Percentiles rank a stretch among this genome's conserved stretches.
Conservation (phyloP, 2,888 invertebrate genomes). For the Drosophila borborema region DNA sequence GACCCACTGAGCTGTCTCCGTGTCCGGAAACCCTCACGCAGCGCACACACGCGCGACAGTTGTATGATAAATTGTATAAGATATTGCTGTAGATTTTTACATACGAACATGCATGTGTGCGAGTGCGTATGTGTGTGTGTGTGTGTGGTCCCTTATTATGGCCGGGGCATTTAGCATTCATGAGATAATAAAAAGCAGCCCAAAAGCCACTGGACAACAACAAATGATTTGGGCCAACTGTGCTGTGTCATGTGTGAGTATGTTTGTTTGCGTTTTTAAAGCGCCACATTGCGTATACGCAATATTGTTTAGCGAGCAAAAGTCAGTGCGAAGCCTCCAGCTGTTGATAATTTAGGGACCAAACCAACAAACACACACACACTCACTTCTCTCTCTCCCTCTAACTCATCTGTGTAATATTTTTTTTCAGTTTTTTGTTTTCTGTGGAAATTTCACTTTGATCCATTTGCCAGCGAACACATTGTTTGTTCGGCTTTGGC, state of each 20-base stretch:
- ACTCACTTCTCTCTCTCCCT: background rate
- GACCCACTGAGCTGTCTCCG: conserved; percentile 54
- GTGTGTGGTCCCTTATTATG: conserved; percentile 51
- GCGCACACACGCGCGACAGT: conserved; percentile 56
- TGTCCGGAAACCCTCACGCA: conserved; percentile 65
- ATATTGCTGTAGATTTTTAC: conserved; percentile 73
- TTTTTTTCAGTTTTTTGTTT: conserved; percentile 36
- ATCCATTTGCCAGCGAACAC: conserved; percentile 66
- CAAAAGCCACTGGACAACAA: conserved; percentile 74
- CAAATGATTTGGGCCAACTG: conserved; percentile 69
- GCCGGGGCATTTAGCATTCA: conserved; percentile 77
- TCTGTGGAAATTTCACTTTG: conserved; percentile 67
- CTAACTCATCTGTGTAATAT: conserved; percentile 17
- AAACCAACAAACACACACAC: conserved; percentile 33
- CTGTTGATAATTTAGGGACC: conserved; percentile 72
- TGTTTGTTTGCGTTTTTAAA: conserved; percentile 29
- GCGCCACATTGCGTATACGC: conserved; percentile 74
- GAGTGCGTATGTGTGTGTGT: background rate
- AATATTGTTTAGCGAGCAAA: conserved; percentile 68
- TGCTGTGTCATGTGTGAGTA: conserved; percentile 24
- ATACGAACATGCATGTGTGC: conserved; percentile 32
- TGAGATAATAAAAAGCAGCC: conserved; percentile 76
- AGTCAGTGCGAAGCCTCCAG: conserved; percentile 65
- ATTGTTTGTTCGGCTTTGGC: conserved; percentile 61
- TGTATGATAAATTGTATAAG: conserved; percentile 76